Conservation (phyloP, 2,888 invertebrate species). For the Synergus umbraculus region DNA sequence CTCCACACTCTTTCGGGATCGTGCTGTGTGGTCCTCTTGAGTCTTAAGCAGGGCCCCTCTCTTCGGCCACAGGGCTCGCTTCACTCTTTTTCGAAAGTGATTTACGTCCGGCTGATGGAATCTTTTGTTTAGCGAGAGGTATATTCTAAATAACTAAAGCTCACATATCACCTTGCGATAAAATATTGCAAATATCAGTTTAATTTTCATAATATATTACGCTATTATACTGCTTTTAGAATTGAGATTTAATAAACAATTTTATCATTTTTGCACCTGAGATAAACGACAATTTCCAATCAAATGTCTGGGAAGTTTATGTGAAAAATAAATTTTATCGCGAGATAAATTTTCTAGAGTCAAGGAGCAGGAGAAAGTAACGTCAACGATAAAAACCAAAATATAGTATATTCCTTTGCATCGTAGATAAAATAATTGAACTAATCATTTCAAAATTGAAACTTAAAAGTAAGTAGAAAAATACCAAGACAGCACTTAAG, state of each 20-base stretch:
- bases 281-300: not conserved
- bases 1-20: constrained; percentile 55
- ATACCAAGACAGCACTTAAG: constrained; percentile 1
- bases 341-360: not conserved
- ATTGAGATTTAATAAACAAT: not conserved
- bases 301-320: not conserved
- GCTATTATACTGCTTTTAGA: not conserved
- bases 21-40: constrained; percentile 65
- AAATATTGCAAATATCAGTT: not conserved
- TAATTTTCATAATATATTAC: not conserved
- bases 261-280: not conserved
- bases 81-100: constrained; percentile 60
- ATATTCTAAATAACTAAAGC: not conserved
- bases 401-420: not conserved
- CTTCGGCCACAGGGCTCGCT: constrained; percentile 48
- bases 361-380: not conserved
- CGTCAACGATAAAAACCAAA: not conserved
- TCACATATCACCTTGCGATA: not conserved
- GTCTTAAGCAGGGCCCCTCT: constrained; percentile 44
- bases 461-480: not conserved
- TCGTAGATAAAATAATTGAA: too few relatives aligned
- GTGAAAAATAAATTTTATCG: not conserved
- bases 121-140: constrained; percentile 65
- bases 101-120: constrained; percentile 66
- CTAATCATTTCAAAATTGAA: not conserved